A percentile compares a stretch with the other conserved stretches of the same genome.
phyloP scores from a whole-genome alignment of 2,797 vertebrate species.

The Hipposideros larvatus region DNA sequence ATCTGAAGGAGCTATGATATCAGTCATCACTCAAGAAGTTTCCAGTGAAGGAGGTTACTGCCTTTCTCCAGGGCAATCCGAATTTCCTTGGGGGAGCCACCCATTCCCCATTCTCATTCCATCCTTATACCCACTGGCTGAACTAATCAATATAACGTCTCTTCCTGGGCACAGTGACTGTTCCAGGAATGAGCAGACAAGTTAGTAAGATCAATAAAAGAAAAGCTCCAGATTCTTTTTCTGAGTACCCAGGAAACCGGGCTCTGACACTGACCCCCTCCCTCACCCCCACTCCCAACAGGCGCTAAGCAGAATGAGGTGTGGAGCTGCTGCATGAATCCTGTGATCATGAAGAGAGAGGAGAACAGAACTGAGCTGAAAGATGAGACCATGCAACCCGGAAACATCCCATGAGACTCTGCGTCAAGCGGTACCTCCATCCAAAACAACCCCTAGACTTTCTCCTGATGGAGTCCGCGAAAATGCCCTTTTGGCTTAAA shows the following conservation, averaged over 20 bases:
- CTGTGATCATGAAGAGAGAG: neutral
- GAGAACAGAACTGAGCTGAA: neutral
- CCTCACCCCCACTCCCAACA: neutral
- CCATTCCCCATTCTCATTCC: neutral
- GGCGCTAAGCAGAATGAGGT: neutral
- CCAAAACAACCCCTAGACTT: neutral
- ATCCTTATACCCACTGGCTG: neutral
- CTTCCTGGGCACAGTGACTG: neutral
- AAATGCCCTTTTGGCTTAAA: neutral
- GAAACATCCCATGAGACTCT: neutral
- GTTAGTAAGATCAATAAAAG: neutral
- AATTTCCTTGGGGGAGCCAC: neutral
- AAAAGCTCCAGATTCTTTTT: neutral
- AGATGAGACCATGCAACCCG: neutral
- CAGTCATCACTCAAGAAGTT: neutral
- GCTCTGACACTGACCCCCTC: neutral
- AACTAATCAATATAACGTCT: neutral
- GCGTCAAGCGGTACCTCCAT: neutral
- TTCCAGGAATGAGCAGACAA: neutral
- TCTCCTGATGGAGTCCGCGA: neutral
- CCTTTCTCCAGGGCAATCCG: neutral
- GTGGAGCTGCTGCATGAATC: neutral
- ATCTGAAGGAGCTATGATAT: neutral
- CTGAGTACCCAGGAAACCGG: neutral
- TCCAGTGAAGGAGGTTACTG: neutral